Evolutionary conservation across 2,113 vertebrate genomes (phyloP).

Genomic region (Camelus bactrianus): DNA sequence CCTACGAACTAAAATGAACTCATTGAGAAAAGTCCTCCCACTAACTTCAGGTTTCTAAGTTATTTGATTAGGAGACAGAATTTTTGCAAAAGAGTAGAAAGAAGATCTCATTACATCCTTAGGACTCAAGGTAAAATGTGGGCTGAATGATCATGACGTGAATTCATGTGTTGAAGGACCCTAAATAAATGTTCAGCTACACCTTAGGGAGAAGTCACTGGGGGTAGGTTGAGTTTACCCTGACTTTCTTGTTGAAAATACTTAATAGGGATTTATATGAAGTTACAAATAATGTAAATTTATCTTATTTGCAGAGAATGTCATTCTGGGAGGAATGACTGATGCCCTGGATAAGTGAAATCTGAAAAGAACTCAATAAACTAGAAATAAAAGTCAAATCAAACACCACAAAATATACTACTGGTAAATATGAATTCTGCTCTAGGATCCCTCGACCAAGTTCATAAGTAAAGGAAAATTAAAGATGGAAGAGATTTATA

Average conservation of each 20-base stretch:
- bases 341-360: background rate
- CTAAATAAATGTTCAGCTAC: background rate
- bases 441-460: background rate
- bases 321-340: background rate
- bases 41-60: background rate
- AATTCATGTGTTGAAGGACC: background rate
- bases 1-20: background rate
- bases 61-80: background rate
- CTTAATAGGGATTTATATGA: background rate
- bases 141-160: background rate
- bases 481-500: background rate
- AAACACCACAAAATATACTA: background rate
- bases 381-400: background rate
- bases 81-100: conserved; percentile 6
- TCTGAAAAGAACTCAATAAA: conserved; percentile 21
- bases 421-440: conserved; percentile 6
- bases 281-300: background rate
- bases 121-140: background rate
- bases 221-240: background rate
- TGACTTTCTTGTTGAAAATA: conserved; percentile 25
- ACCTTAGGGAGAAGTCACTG: background rate
- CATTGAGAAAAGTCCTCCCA: background rate
- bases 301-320: background rate
- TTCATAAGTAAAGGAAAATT: background rate
- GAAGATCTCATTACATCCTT: background rate